These are phyloP conservation scores for Cyphomyrmex costatus DNA, from an alignment of 1,140 invertebrate species.

Conservation along the genomic window DNA sequence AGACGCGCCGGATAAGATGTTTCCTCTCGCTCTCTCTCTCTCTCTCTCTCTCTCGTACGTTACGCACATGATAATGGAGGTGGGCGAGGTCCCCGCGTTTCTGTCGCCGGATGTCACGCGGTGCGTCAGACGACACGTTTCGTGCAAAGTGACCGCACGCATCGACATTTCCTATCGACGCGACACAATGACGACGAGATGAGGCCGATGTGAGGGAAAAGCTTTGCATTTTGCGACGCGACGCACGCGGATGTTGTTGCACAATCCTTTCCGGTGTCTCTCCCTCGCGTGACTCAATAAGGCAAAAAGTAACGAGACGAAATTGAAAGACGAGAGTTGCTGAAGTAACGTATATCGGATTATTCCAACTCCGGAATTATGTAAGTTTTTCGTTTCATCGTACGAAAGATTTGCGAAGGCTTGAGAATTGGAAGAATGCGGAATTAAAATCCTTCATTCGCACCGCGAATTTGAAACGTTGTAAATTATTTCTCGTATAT, in stretches of 20 bases:
- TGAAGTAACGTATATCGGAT: not conserved
- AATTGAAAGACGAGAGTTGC: not conserved
- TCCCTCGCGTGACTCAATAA: not conserved
- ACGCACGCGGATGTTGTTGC: not conserved
- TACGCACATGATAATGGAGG: constrained; percentile 74
- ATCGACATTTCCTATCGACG: constrained; percentile 51
- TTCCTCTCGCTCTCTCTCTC: too few species aligned
- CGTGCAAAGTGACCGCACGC: constrained; percentile 65
- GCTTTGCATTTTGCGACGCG: not conserved
- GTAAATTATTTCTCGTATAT: not conserved
- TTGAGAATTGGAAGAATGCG: not conserved
- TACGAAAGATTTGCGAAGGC: not conserved
- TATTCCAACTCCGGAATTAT: not conserved
- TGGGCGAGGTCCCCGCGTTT: constrained; percentile 71
- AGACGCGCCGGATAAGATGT: constrained; percentile 50
- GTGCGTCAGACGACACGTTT: constrained; percentile 56
- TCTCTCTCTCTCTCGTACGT: constrained; percentile 65
- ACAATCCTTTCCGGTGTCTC: constrained; percentile 10
- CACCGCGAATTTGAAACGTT: not conserved
- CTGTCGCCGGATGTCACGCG: constrained; percentile 79
- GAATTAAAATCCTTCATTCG: not conserved
- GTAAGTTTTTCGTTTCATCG: not conserved
- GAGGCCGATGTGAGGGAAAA: not conserved
- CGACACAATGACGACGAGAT: constrained; percentile 3
- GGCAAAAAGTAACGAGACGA: not conserved